Percentiles rank a stretch among this genome's conserved stretches.
These are phyloP conservation scores for Agapetus fuscipes DNA, from an alignment of 2,888 invertebrate species.

Conservation along the genomic window DNA sequence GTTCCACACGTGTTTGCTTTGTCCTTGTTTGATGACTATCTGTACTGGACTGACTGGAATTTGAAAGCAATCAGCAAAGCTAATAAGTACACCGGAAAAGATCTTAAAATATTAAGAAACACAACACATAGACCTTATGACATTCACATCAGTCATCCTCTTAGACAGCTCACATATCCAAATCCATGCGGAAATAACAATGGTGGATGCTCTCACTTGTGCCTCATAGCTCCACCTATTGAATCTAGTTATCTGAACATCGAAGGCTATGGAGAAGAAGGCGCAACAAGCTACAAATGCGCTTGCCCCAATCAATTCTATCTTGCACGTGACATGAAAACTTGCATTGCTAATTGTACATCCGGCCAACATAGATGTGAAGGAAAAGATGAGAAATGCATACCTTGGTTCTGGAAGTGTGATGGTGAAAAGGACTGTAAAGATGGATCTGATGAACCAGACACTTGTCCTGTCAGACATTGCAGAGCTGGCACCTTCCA, in stretches of 20 bases:
- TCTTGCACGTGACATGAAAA: conserved; percentile 68
- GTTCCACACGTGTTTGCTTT: conserved; percentile 97
- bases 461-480: conserved; percentile 71
- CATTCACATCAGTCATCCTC: conserved; percentile 82
- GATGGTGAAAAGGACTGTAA: conserved; percentile 90
- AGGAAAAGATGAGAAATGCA: conserved; percentile 53
- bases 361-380: conserved; percentile 69
- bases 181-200: conserved; percentile 91
- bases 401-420: conserved; percentile 54
- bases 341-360: conserved; percentile 92
- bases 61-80: conserved; percentile 84
- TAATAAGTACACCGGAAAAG: conserved; percentile 80
- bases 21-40: conserved; percentile 83
- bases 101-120: conserved; percentile 66
- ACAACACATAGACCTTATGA: conserved; percentile 94
- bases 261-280: conserved; percentile 72
- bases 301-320: conserved; percentile 94
- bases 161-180: conserved; percentile 71
- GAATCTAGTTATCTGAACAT: conserved; percentile 67
- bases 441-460: conserved; percentile 85
- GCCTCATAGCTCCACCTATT: conserved; percentile 77
- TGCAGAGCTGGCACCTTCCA: conserved; percentile 91
- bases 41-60: conserved; percentile 99
- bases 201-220: conserved; percentile 93
- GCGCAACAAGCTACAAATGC: conserved; percentile 71